phyloP scores from a whole-genome alignment of 2,797 vertebrate species.

The Acrocephalus scirpaceus region DNA sequence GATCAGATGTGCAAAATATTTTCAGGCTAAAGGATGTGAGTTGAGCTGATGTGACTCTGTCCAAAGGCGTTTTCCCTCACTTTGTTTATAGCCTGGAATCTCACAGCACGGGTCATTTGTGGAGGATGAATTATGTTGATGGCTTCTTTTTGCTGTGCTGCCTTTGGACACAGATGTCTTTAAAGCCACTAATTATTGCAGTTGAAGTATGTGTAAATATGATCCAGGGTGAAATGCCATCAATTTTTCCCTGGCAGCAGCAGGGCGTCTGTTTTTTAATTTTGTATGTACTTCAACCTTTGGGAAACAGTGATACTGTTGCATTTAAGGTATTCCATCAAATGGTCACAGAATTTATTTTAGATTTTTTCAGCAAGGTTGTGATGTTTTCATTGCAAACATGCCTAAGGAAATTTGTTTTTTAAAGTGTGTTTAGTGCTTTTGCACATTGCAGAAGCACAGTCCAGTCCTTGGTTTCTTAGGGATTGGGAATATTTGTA shows the following conservation, averaged over 20 bases:
- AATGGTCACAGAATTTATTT: background rate
- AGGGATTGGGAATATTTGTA: background rate
- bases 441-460: background rate
- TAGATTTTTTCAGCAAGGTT: background rate
- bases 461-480: background rate
- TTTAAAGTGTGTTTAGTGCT: background rate
- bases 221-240: background rate
- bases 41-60: constrained; percentile 17
- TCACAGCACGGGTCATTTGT: background rate
- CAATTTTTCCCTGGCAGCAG: background rate
- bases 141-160: background rate
- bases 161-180: constrained; percentile 5
- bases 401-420: background rate
- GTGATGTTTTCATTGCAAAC: background rate
- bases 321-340: background rate
- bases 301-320: background rate
- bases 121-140: background rate
- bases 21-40: background rate
- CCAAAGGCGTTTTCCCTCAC: background rate
- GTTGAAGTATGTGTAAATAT: background rate
- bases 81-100: background rate
- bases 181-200: constrained; percentile 23
- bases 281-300: background rate
- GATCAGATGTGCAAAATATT: background rate
- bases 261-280: background rate